A percentile compares a stretch with the other conserved stretches of the same genome.
phyloP scores from a whole-genome alignment of 2,888 invertebrate species.

The Pollenia angustigena region DNA sequence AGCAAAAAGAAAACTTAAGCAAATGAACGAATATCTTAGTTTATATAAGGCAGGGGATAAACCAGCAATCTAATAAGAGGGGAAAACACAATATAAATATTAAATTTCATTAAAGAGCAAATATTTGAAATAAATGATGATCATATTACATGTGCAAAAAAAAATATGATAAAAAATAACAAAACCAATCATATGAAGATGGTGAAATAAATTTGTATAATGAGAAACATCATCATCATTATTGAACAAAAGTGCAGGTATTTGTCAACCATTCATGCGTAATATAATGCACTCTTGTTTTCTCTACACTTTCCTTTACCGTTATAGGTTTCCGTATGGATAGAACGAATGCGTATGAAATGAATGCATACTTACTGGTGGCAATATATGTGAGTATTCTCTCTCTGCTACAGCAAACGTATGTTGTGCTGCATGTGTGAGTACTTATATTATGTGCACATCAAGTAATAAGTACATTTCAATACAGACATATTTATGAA shows the following conservation, averaged over 20 bases:
- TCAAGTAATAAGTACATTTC: slow-evolving; percentile 39
- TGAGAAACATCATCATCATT: slow-evolving; percentile 42
- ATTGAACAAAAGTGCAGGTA: slow-evolving; percentile 61
- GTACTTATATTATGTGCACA: slow-evolving; percentile 10
- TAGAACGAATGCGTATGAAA: background rate
- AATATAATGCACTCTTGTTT: slow-evolving; percentile 41
- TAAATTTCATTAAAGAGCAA: slow-evolving; percentile 42
- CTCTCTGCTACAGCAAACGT: background rate
- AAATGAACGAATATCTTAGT: background rate
- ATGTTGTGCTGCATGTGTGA: slow-evolving; percentile 4
- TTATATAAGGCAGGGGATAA: background rate
- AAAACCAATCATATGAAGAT: slow-evolving; percentile 28
- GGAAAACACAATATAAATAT: slow-evolving; percentile 26
- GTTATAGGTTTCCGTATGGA: background rate
- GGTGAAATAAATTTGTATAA: slow-evolving; percentile 39
- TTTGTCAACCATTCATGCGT: slow-evolving; percentile 56
- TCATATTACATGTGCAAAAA: slow-evolving; percentile 9
- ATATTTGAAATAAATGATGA: slow-evolving; percentile 35
- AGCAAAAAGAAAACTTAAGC: background rate
- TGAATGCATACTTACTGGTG: background rate
- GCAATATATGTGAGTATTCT: slow-evolving; percentile 7
- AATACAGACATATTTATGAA: slow-evolving; percentile 34
- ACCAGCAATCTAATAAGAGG: background rate
- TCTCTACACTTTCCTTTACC: background rate
- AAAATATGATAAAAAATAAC: background rate